Base-by-base conservation (phyloP, 2,113 vertebrate species). In the Pterophyllum scalare region DNA sequence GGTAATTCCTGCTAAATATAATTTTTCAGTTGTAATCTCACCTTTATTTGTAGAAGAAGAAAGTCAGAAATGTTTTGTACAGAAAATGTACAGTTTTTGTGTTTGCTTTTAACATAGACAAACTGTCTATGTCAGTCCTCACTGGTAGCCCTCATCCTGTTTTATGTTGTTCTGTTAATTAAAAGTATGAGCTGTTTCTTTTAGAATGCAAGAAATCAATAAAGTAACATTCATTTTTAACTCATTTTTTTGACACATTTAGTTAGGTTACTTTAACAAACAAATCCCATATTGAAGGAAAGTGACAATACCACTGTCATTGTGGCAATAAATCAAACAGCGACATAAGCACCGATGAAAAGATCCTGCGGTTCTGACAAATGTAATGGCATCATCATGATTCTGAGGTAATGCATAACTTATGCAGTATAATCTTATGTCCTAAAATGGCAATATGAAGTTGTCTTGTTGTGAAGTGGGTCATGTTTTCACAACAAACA, bases 151-250 rank as follows among this genome's bases (percentile, higher is more conserved):
- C 24, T 70, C 3, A 65, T 79, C 10, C 84, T 24, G 15, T 65
- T 87, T 79, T 52, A 82, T 87, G 74, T 87, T 85, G 7, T 54
- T 74, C 8, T 82, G 61, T 17, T 74, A 61, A 49, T 52, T 76
- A 65, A 75, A 80, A 54, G 28, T 22, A 62, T 64, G 26, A n/a
- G 52, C 81, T 61, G 49, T 84, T 84, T 67, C 6, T 81, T 76
- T 76, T 57, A 83, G n/a, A 87, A 79, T 82, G 15, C 20, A 82
- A 81, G 52, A 79, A 57, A 43, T 90, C 67, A 93, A 91, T 93
- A 92, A 92, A 92, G 19, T 6, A 4, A 75, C 15, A 70, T 52
- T 58, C 13, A 15, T 75, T 88, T 91, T 77, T 59, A 33, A 33
- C 6, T 33, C 33, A 81, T 79, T 40, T 74, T 59, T 84, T 78